These are phyloP conservation scores for Drosophila peninsularis DNA, from an alignment of 2,888 invertebrate genomes.

Conservation along the genomic window DNA sequence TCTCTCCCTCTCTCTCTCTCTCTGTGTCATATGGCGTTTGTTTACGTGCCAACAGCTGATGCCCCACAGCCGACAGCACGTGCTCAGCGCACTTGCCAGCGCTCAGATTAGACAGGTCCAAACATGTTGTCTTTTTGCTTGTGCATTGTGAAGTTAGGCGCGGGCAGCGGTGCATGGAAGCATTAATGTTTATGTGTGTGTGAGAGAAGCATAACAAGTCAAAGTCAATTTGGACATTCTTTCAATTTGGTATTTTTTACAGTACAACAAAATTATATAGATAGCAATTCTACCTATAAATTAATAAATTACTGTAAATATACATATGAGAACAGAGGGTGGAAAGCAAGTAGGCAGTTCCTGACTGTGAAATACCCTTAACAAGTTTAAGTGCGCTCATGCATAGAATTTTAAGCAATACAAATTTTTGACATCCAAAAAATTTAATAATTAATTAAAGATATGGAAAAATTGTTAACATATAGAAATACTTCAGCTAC, in stretches of 20 bases:
- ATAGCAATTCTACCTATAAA: no score
- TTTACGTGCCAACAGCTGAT: constrained; percentile 72
- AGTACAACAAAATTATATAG: no score
- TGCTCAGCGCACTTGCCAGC: constrained; percentile 29
- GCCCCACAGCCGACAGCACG: constrained; percentile 37
- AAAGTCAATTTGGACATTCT: not conserved
- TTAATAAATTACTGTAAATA: no score
- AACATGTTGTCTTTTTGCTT: constrained; percentile 9
- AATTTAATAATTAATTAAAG: no score
- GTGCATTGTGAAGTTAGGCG: not conserved
- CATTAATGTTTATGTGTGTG: no score
- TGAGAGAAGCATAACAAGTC: not conserved
- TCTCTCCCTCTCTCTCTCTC: not conserved
- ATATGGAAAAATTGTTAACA: no score
- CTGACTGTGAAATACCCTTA: not conserved
- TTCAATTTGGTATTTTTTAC: not conserved
- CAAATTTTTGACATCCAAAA: no score
- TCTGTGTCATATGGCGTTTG: constrained; percentile 63
- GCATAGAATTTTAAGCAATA: not conserved
- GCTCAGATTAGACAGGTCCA: constrained; percentile 27
- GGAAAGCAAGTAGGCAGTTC: not conserved
- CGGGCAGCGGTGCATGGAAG: not conserved
- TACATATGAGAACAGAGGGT: no score
- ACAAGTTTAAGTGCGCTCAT: not conserved
- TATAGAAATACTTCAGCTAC: no score